Base-by-base conservation (phyloP, 2,888 invertebrate species). In the Drosophila pseudotakahashii region DNA sequence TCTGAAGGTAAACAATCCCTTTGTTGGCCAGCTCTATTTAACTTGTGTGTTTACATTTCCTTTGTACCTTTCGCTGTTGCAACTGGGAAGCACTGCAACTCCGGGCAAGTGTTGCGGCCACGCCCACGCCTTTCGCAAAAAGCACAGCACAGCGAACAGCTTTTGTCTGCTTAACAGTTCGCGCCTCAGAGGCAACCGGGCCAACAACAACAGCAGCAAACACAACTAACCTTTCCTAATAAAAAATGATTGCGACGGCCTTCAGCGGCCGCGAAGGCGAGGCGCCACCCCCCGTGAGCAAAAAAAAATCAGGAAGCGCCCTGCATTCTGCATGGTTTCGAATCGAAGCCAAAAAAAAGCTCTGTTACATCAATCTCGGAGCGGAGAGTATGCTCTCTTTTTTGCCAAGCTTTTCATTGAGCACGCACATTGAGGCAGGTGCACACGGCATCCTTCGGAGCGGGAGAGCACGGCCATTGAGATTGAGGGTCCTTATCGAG, bases 171-270 rank as follows among this genome's bases (percentile, higher is more conserved):
- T 53, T 47, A 52, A 58, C 66, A 63, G 64, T 78, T 68, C 26
- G 52, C 48, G 39, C 52, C 61, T 62, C 71, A 64, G 41, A 58
- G 44, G 51, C 72, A 47, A 66, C 41, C 57, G 68, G 44, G 61
- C 62, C 61, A 52, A 52, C 48, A 69, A 63, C 52, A 68, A 53
- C 53, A 55, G 61, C 41, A 77, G 66, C 80, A 77, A 70, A 78
- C 68, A 77, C 83, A 85, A 77, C 78, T 81, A 86, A 84, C 73
- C 79, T 79, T 78, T 84, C 70, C 81, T 83, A 86, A 84, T 81
- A 62, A 77, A 75, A 72, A 83, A 77, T 78, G 67, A 86, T 76
- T 79, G 63, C 64, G 77, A 77, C 83, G 81, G 66, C 81, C 86
- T 82, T 86, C 81, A 78, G 77, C 48, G 55, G 51, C 70, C 64